A percentile compares a stretch with the other conserved stretches of the same genome.
Evolutionary conservation across 2,888 invertebrate species (phyloP).

Genomic region (Chymomyza amoena): DNA sequence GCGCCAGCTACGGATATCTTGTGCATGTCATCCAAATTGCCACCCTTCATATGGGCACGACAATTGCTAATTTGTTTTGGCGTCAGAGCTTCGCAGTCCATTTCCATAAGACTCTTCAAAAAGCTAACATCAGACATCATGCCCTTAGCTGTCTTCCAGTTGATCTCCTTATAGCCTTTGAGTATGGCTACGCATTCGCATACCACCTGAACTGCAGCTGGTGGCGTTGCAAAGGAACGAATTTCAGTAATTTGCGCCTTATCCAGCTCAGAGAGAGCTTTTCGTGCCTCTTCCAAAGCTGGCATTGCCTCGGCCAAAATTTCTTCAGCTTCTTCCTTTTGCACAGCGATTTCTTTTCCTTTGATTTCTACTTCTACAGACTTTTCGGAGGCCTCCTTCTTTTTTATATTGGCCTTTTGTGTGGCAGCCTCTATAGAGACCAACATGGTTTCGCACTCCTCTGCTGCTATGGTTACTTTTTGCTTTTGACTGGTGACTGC

Average conservation of each 20-base stretch:
- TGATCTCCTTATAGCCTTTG: constrained; percentile 89
- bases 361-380: constrained; percentile 90
- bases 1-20: constrained; percentile 91
- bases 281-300: constrained; percentile 88
- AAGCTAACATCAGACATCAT: constrained; percentile 96
- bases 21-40: constrained; percentile 89
- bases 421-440: constrained; percentile 87
- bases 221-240: constrained; percentile 93
- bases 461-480: constrained; percentile 89
- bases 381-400: constrained; percentile 88
- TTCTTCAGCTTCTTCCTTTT: constrained; percentile 91
- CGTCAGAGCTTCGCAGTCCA: constrained; percentile 90
- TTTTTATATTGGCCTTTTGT: constrained; percentile 86
- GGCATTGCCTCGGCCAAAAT: constrained; percentile 90
- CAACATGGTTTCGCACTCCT: constrained; percentile 88
- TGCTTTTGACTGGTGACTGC: constrained; percentile 90
- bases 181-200: constrained; percentile 94
- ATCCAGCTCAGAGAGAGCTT: constrained; percentile 89
- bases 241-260: constrained; percentile 96
- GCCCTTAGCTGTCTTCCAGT: constrained; percentile 93
- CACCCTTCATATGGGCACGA: constrained; percentile 85
- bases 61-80: constrained; percentile 85
- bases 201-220: constrained; percentile 92
- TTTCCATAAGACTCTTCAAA: constrained; percentile 87
- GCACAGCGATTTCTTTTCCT: constrained; percentile 87